These are phyloP conservation scores for Entomobrya proxima DNA, from an alignment of 2,888 invertebrate genomes.

Conservation along the genomic window DNA sequence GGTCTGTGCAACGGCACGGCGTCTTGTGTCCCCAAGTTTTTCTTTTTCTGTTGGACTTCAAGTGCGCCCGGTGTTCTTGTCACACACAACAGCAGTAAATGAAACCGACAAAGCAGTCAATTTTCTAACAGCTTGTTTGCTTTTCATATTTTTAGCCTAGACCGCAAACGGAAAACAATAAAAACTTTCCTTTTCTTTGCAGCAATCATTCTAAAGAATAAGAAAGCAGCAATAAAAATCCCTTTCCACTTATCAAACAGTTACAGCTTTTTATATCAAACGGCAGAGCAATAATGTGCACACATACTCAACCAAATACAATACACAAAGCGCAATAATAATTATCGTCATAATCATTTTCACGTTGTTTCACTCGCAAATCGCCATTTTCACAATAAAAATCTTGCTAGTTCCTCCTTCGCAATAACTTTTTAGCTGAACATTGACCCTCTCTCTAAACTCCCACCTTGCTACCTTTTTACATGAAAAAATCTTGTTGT, in stretches of 20 bases:
- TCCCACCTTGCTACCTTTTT: neutral
- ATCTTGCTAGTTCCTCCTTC: too few relatives aligned
- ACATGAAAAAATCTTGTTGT: too few relatives aligned
- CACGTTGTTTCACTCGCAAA: neutral
- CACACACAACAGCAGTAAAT: neutral
- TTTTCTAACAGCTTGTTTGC: neutral
- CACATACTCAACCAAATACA: neutral
- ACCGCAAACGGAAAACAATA: neutral
- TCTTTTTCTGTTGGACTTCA: too few relatives aligned
- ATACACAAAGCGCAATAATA: neutral
- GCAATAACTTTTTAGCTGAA: slow-evolving; percentile 22
- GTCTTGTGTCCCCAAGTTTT: too few relatives aligned
- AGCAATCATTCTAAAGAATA: too few relatives aligned
- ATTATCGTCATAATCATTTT: neutral
- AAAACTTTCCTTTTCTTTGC: neutral
- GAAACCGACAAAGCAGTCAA: neutral
- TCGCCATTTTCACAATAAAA: too few relatives aligned
- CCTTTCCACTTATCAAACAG: neutral
- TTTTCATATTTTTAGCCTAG: neutral
- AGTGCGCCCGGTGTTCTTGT: too few relatives aligned
- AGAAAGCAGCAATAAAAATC: neutral
- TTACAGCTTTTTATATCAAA: slow-evolving; percentile 2
- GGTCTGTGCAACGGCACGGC: too few relatives aligned
- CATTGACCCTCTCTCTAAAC: slow-evolving; percentile 28
- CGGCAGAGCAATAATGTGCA: neutral